phyloP scores from a whole-genome alignment of 2,113 vertebrate genomes.

The Apteryx mantelli region DNA sequence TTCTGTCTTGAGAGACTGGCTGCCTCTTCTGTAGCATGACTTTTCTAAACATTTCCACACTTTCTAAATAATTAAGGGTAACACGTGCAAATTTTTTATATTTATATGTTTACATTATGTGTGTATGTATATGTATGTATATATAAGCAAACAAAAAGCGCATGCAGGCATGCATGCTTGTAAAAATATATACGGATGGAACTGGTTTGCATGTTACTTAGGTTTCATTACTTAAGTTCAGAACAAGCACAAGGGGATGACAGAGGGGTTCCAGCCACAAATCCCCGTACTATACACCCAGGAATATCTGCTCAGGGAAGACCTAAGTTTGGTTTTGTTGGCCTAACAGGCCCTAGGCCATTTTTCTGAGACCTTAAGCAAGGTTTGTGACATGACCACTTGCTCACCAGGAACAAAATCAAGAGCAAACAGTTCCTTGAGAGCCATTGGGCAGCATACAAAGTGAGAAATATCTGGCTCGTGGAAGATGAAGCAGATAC shows the following conservation, averaged over 20 bases:
- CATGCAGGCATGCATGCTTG: fast-evolving
- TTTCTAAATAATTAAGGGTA: background rate
- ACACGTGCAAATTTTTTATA: background rate
- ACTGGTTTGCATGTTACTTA: background rate
- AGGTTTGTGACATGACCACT: fast-evolving
- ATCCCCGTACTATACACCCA: background rate
- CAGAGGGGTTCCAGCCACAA: background rate
- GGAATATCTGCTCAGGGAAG: background rate
- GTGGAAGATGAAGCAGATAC: background rate
- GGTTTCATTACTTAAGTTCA: background rate
- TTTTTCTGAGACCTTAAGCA: background rate
- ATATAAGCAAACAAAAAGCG: background rate
- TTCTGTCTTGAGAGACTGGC: background rate
- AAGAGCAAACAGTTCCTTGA: background rate
- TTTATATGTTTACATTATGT: background rate
- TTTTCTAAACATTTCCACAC: background rate
- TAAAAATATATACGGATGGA: background rate
- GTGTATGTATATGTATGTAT: background rate
- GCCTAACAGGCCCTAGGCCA: background rate
- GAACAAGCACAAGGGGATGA: background rate
- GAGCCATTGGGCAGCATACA: background rate
- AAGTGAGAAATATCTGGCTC: background rate
- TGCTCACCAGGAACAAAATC: background rate
- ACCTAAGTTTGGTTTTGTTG: background rate
- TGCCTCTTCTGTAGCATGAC: background rate